phyloP scores from a whole-genome alignment of 2,113 vertebrate species.

The Gymnogyps californianus region DNA sequence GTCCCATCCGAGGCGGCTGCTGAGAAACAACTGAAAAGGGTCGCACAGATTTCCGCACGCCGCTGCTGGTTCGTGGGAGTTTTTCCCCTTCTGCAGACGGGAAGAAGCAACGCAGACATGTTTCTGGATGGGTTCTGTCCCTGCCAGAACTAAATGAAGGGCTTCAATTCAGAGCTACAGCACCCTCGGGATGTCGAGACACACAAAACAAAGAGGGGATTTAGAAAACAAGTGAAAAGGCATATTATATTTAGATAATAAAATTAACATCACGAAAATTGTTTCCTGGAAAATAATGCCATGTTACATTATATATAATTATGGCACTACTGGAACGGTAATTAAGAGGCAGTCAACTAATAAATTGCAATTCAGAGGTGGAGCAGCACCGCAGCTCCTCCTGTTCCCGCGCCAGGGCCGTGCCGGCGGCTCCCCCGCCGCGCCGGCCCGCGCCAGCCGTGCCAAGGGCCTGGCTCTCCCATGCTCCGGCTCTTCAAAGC shows the following conservation, averaged over 20 bases:
- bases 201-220: not conserved
- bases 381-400: not conserved
- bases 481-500: not conserved
- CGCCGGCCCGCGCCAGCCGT: not conserved
- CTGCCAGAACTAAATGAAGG: not conserved
- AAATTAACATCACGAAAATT: not conserved
- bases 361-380: not conserved
- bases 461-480: not conserved
- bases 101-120: not conserved
- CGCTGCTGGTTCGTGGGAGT: not conserved
- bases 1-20: fast-evolving
- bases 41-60: not conserved
- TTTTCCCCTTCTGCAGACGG: not conserved
- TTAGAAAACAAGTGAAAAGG: constrained; percentile 28
- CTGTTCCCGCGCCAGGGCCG: not conserved
- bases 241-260: constrained; percentile 35
- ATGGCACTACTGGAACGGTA: not conserved
- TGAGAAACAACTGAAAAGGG: not conserved
- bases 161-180: not conserved
- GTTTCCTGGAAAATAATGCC: constrained; percentile 27
- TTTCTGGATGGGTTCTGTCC: not conserved
- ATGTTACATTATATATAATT: not conserved
- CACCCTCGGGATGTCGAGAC: not conserved
- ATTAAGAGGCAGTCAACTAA: constrained; percentile 9
- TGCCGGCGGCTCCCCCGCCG: not conserved